Conservation (phyloP, 2,797 vertebrate genomes). For the Anisognathus igniventris region DNA sequence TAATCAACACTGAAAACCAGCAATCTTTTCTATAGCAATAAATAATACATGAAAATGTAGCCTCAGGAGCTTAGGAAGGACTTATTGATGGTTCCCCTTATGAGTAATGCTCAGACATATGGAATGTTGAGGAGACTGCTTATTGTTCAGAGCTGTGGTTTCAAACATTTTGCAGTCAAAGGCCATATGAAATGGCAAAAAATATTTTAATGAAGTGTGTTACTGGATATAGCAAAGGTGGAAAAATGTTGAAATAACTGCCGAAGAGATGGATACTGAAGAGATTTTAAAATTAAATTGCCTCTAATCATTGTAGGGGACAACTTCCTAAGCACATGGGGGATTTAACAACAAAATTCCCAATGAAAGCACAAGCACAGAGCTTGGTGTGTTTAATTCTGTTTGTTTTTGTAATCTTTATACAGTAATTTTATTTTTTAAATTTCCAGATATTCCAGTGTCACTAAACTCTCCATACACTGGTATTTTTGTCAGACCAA, state of each 20-base stretch:
- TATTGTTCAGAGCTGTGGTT: background rate
- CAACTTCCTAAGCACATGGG: background rate
- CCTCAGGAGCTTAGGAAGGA: background rate
- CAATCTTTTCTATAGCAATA: conserved; percentile 9
- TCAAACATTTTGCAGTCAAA: background rate
- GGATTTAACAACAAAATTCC: background rate
- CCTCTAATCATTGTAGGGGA: background rate
- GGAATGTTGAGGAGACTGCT: background rate
- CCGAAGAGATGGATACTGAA: background rate
- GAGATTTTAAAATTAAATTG: conserved; percentile 15
- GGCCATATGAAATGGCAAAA: background rate
- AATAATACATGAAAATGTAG: conserved; percentile 24
- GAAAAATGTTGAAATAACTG: background rate
- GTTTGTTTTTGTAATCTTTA: background rate
- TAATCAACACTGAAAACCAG: background rate
- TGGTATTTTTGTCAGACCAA: background rate
- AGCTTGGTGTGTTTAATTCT: background rate
- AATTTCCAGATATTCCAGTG: background rate
- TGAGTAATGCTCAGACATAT: background rate
- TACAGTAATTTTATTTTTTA: background rate
- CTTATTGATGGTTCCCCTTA: conserved; percentile 31
- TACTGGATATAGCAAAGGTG: background rate
- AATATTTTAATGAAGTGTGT: background rate
- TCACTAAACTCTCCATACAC: background rate
- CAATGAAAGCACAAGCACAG: background rate